Evolutionary conservation across 2,113 vertebrate genomes (phyloP).

Genomic region (Jaculus jaculus): DNA sequence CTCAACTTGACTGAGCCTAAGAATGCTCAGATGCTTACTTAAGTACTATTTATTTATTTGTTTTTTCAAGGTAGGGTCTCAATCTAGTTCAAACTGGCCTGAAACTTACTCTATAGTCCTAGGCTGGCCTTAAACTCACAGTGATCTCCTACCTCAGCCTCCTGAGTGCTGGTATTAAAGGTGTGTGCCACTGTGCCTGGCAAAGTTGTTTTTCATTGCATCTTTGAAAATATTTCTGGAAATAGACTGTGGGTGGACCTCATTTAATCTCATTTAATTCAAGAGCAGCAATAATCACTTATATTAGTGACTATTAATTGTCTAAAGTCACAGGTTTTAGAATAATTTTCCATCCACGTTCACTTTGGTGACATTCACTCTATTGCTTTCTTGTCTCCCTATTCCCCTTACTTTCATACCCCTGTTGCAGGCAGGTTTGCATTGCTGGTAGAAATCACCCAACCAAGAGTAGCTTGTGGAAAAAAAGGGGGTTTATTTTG

Average conservation of each 20-base stretch:
- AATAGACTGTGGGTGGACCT: background rate
- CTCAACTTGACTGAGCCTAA: background rate
- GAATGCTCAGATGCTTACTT: background rate
- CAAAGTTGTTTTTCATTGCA: rapidly evolving
- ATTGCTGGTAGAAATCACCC: no score
- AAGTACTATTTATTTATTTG: background rate
- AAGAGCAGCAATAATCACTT: background rate
- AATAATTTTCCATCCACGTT: background rate
- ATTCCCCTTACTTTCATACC: no score
- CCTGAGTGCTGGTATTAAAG: no score
- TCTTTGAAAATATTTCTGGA: background rate
- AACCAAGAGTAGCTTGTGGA: no score
- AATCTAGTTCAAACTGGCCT: no score
- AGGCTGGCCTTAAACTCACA: no score
- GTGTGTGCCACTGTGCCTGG: no score
- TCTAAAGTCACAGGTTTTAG: background rate
- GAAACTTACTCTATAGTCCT: no score
- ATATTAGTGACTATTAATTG: background rate
- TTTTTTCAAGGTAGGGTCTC: no score
- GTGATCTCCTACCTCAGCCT: no score
- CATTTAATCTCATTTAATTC: background rate
- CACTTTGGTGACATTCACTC: background rate
- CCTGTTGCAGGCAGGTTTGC: no score
- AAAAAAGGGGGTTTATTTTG: no score
- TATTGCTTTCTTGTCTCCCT: background rate